phyloP scores from a whole-genome alignment of 2,888 invertebrate species.

The Holacanthella duospinosa region DNA sequence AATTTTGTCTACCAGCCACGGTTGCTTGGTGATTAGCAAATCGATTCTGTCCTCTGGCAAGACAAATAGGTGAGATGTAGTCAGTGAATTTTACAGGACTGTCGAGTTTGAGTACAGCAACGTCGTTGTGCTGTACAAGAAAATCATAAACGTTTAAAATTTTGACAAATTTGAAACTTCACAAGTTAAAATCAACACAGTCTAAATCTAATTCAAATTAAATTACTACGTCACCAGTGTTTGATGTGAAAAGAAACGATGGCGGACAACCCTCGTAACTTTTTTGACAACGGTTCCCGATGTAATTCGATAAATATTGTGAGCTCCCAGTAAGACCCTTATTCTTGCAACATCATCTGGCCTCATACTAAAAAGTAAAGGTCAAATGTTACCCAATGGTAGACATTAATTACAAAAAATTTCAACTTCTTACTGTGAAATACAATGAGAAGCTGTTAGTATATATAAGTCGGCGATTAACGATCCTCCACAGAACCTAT shows the following conservation, averaged over 20 bases:
- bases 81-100: slow-evolving; percentile 27
- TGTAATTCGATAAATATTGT: slow-evolving; percentile 63
- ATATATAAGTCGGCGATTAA: slow-evolving; percentile 35
- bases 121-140: slow-evolving; percentile 30
- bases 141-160: not conserved
- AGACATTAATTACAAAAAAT: no score
- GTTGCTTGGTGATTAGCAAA: slow-evolving; percentile 9
- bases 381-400: not conserved
- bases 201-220: not conserved
- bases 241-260: slow-evolving; percentile 69
- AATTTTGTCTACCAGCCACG: slow-evolving; percentile 18
- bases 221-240: slow-evolving; percentile 71
- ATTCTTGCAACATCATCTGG: slow-evolving; percentile 76
- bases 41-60: slow-evolving; percentile 11
- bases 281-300: slow-evolving; percentile 69
- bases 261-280: slow-evolving; percentile 72
- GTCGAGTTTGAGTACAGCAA: slow-evolving; percentile 29
- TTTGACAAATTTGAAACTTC: not conserved
- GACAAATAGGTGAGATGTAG: slow-evolving; percentile 24
- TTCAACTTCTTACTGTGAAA: slow-evolving; percentile 36
- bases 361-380: slow-evolving; percentile 57
- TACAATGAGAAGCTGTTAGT: slow-evolving; percentile 39
- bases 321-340: slow-evolving; percentile 69
- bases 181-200: not conserved
- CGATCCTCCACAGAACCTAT: slow-evolving; percentile 38